Evolutionary conservation across 2,113 vertebrate genomes (phyloP).

Genomic region (Tachysurus vachellii): DNA sequence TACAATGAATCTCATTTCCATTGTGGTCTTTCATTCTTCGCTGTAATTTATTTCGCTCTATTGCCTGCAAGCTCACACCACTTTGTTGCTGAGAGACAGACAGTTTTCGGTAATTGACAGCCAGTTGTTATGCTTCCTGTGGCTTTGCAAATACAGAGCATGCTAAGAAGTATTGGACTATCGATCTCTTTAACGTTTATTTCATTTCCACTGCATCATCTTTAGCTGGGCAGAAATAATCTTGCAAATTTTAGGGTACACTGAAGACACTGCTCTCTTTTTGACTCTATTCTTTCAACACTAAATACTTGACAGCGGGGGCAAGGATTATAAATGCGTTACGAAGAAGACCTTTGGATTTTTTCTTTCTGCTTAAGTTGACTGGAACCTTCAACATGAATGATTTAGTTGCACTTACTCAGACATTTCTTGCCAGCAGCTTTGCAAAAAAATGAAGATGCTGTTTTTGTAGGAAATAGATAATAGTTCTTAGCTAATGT

Average conservation of each 20-base stretch:
- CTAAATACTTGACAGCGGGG: neutral
- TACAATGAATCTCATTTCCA: constrained; percentile 5
- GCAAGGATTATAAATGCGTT: constrained; percentile 11
- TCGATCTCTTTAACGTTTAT: neutral
- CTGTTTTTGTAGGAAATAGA: neutral
- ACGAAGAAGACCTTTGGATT: constrained; percentile 14
- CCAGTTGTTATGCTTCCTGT: neutral
- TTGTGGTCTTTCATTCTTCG: neutral
- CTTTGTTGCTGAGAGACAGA: constrained; percentile 23
- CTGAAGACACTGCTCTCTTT: neutral
- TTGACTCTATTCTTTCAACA: neutral
- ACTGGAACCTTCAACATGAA: neutral
- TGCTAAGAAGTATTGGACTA: neutral
- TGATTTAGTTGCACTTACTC: constrained; percentile 16
- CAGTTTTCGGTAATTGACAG: constrained; percentile 5
- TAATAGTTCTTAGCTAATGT: constrained; percentile 1
- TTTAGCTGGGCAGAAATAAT: neutral
- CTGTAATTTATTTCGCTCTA: constrained; percentile 1
- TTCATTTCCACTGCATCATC: neutral
- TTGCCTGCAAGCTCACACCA: neutral
- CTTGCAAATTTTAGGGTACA: too few relatives aligned
- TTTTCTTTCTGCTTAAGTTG: neutral
- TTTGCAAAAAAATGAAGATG: neutral
- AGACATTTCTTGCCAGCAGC: neutral
- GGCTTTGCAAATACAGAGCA: neutral